These are phyloP conservation scores for Oxyura jamaicensis DNA, from an alignment of 2,113 vertebrate species.

Conservation along the genomic window DNA sequence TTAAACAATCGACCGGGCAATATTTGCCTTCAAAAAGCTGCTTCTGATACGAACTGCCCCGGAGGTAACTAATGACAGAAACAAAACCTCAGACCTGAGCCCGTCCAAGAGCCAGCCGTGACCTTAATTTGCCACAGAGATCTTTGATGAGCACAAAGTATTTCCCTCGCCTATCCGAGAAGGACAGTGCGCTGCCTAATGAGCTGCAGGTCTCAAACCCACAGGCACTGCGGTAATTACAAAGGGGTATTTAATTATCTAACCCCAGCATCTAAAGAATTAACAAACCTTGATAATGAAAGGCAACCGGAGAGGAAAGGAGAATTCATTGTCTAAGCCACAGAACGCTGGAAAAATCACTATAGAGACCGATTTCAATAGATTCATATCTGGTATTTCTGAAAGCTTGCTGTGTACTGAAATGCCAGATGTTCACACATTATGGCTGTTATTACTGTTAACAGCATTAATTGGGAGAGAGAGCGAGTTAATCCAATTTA, in stretches of 20 bases:
- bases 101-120: slow-evolving; percentile 44
- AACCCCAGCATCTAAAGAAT: slow-evolving; percentile 70
- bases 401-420: slow-evolving; percentile 79
- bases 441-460: slow-evolving; percentile 81
- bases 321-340: slow-evolving; percentile 55
- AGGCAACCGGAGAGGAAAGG: slow-evolving; percentile 49
- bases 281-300: slow-evolving; percentile 72
- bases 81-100: not conserved
- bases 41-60: slow-evolving; percentile 27
- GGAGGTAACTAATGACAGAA: slow-evolving; percentile 19
- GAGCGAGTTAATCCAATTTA: slow-evolving; percentile 72
- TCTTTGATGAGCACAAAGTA: slow-evolving; percentile 60
- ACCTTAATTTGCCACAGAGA: slow-evolving; percentile 52
- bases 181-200: slow-evolving; percentile 64
- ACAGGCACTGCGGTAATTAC: slow-evolving; percentile 74
- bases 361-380: slow-evolving; percentile 76
- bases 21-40: not conserved
- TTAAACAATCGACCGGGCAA: not conserved
- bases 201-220: slow-evolving; percentile 70
- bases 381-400: slow-evolving; percentile 79
- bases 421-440: slow-evolving; percentile 84
- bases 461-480: slow-evolving; percentile 68
- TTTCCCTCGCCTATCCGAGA: slow-evolving; percentile 59
- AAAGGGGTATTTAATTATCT: slow-evolving; percentile 74
- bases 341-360: slow-evolving; percentile 57